These are phyloP conservation scores for Osmoderma eremita DNA, from an alignment of 2,888 invertebrate species.

Conservation along the genomic window DNA sequence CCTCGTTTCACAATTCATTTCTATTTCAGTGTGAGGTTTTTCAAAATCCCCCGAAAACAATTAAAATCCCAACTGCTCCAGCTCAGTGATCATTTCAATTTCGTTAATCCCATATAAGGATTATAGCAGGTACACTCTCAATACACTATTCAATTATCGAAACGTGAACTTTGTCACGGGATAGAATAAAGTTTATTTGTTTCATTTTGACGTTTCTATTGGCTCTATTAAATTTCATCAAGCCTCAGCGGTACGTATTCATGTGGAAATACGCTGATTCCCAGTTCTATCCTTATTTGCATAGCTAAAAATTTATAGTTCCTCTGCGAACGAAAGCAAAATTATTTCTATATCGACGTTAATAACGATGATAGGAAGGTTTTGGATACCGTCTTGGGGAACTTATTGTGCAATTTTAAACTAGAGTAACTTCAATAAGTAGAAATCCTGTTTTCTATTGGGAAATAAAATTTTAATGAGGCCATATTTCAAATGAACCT, in stretches of 20 bases:
- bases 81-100: background rate
- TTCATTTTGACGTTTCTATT: constrained; percentile 17
- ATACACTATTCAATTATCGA: constrained; percentile 22
- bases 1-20: too few relatives aligned
- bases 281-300: constrained; percentile 9
- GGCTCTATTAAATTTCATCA: constrained; percentile 24
- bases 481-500: too few relatives aligned
- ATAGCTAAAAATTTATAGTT: constrained; percentile 20
- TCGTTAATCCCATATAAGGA: constrained; percentile 12
- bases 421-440: background rate
- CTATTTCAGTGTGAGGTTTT: too few relatives aligned
- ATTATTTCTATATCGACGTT: constrained; percentile 1
- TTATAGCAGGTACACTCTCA: background rate
- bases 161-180: constrained; percentile 23
- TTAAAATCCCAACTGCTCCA: too few relatives aligned
- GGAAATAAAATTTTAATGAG: too few relatives aligned
- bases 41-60: too few relatives aligned
- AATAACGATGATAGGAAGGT: background rate
- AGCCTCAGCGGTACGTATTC: background rate
- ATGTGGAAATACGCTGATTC: background rate
- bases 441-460: background rate
- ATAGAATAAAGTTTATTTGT: constrained; percentile 26
- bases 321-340: background rate
- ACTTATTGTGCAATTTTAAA: background rate
- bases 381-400: background rate